A percentile compares a stretch with the other conserved stretches of the same genome.
Conservation (phyloP, 2,888 invertebrate species). For the Habrosyne pyritoides region DNA sequence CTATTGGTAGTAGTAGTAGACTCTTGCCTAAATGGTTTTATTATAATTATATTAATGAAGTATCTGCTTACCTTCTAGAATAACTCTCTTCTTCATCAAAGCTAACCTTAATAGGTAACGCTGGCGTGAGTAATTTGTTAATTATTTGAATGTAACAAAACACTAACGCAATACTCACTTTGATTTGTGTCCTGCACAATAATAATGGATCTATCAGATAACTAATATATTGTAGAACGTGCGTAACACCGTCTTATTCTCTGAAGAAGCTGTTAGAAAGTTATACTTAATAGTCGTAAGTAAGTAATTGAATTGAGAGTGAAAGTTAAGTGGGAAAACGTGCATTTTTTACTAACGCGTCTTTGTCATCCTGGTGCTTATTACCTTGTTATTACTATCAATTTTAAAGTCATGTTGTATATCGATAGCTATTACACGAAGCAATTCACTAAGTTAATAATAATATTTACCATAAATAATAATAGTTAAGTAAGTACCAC, state of each 20-base stretch:
- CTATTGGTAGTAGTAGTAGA: no score
- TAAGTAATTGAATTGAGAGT: constrained; percentile 59
- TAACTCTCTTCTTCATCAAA: no score
- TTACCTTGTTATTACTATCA: constrained; percentile 17
- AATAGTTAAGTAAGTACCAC: no score
- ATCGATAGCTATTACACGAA: background rate
- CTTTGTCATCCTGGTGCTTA: constrained; percentile 42
- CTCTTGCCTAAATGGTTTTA: no score
- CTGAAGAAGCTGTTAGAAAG: constrained; percentile 61
- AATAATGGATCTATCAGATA: background rate
- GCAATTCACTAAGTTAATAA: no score
- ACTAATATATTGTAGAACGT: background rate
- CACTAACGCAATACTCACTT: background rate
- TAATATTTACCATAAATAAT: no score
- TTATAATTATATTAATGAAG: no score
- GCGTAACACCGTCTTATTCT: constrained; percentile 23
- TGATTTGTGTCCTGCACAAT: background rate
- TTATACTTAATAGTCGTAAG: constrained; percentile 44
- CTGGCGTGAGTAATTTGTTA: no score
- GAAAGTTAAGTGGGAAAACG: constrained; percentile 64
- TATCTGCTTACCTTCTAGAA: no score
- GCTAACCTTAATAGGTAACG: no score
- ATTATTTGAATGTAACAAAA: no score
- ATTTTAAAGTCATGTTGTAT: background rate
- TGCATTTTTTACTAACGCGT: constrained; percentile 40